Evolutionary conservation across 2,113 vertebrate species (phyloP).

Genomic region (Strix uralensis): DNA sequence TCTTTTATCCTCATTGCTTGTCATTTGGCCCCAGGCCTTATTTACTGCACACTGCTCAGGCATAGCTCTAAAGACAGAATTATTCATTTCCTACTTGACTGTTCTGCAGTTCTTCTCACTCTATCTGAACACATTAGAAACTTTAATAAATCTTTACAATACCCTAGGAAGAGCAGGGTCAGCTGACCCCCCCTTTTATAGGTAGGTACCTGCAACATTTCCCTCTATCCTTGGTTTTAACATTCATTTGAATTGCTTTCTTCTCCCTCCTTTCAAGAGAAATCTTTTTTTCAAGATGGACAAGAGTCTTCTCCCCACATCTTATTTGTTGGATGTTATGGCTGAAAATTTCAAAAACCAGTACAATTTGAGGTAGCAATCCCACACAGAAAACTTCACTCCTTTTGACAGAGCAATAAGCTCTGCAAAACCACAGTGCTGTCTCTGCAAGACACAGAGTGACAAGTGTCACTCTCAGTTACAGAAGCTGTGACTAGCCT

Average conservation of each 20-base stretch:
- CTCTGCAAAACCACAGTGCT: background rate
- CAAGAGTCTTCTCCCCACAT: background rate
- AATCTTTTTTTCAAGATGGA: background rate
- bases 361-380: background rate
- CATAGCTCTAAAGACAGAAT: constrained; percentile 57
- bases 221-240: background rate
- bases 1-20: constrained; percentile 63
- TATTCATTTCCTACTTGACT: constrained; percentile 49
- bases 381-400: background rate
- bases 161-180: background rate
- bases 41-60: constrained; percentile 50
- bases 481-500: background rate
- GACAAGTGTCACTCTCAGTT: background rate
- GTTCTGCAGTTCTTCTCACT: background rate
- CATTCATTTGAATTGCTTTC: background rate
- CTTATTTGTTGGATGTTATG: background rate
- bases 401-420: background rate
- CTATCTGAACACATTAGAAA: background rate
- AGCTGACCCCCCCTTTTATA: background rate
- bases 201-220: background rate
- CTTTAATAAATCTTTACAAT: constrained; percentile 32
- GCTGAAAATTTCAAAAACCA: background rate
- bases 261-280: background rate
- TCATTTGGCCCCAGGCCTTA: constrained; percentile 62
- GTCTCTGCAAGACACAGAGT: background rate